phyloP scores from a whole-genome alignment of 2,888 invertebrate genomes.

The Nemurella pictetii region DNA sequence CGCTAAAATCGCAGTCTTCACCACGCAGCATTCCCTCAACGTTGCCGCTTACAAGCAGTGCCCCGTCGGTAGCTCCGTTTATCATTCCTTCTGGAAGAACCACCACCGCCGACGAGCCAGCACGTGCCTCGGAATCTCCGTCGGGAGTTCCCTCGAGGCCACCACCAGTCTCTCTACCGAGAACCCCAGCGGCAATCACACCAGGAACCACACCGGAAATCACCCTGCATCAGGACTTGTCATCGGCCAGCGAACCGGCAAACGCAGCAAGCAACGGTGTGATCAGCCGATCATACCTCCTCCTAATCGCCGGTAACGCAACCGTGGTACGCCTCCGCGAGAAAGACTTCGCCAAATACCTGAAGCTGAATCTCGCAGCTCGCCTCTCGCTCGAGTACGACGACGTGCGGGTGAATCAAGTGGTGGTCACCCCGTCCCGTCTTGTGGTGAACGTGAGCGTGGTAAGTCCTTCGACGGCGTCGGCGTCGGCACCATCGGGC shows the following conservation, averaged over 20 bases:
- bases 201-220: not conserved
- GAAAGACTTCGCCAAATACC: slow-evolving; percentile 48
- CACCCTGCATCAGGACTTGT: no score
- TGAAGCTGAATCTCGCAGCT: slow-evolving; percentile 49
- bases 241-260: not conserved
- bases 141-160: no score
- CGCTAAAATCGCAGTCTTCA: not conserved
- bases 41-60: not conserved
- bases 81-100: not conserved
- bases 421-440: slow-evolving; percentile 47
- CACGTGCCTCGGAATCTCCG: no score
- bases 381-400: slow-evolving; percentile 49
- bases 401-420: slow-evolving; percentile 47
- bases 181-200: not conserved
- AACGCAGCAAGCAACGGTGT: not conserved
- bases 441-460: slow-evolving; percentile 49
- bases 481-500: slow-evolving; percentile 31
- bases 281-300: slow-evolving; percentile 43
- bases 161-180: not conserved
- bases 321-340: slow-evolving; percentile 48
- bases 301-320: slow-evolving; percentile 48
- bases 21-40: not conserved
- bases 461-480: slow-evolving; percentile 43
- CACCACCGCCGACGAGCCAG: not conserved
- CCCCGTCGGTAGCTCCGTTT: not conserved